These are phyloP conservation scores for Oryzias dopingdopingensis DNA, from an alignment of 2,797 vertebrate genomes.

Conservation along the genomic window DNA sequence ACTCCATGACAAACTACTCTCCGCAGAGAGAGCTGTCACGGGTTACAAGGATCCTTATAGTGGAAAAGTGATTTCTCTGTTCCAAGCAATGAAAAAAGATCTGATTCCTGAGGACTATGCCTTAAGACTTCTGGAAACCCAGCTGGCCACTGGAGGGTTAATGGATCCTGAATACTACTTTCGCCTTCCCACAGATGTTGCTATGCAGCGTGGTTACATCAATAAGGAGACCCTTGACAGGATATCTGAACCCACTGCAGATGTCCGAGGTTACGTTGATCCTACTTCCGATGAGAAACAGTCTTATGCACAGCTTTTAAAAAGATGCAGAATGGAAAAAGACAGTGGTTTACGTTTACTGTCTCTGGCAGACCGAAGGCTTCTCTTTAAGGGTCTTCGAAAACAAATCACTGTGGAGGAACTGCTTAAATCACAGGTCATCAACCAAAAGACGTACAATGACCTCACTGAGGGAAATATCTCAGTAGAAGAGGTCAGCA, in stretches of 20 bases:
- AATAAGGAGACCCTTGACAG: slow-evolving; percentile 87
- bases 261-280: slow-evolving; percentile 84
- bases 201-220: slow-evolving; percentile 89
- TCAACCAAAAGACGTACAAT: slow-evolving; percentile 86
- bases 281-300: slow-evolving; percentile 88
- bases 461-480: slow-evolving; percentile 85
- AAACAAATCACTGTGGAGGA: slow-evolving; percentile 95
- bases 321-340: slow-evolving; percentile 84
- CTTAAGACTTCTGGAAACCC: slow-evolving; percentile 90
- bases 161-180: slow-evolving; percentile 91
- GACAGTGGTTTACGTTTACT: slow-evolving; percentile 80
- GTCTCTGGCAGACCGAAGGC: slow-evolving; percentile 81
- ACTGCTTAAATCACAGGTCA: slow-evolving; percentile 87
- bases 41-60: slow-evolving; percentile 96
- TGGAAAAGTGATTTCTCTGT: slow-evolving; percentile 91
- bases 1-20: slow-evolving; percentile 92
- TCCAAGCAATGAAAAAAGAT: slow-evolving; percentile 96
- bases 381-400: slow-evolving; percentile 91
- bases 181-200: slow-evolving; percentile 88
- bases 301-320: slow-evolving; percentile 87
- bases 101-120: slow-evolving; percentile 89
- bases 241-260: slow-evolving; percentile 79
- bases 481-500: slow-evolving; percentile 89
- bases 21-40: slow-evolving; percentile 90
- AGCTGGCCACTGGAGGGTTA: slow-evolving; percentile 89